phyloP scores from a whole-genome alignment of 2,113 vertebrate species.

The Plestiodon gilberti region DNA sequence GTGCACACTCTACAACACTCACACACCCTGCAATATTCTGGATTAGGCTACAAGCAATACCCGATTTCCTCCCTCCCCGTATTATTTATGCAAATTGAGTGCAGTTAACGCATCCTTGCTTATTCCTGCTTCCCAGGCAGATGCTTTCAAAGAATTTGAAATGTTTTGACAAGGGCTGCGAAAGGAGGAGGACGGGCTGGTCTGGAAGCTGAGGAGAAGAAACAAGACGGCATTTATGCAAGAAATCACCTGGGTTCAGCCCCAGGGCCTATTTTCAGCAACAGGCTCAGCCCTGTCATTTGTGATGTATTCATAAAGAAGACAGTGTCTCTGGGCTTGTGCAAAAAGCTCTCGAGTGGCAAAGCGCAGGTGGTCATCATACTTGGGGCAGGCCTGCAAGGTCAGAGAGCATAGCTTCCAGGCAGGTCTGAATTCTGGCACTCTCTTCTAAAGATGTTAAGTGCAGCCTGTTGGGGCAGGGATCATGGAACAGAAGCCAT shows the following conservation, averaged over 20 bases:
- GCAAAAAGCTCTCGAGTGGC: no score
- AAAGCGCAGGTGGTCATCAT: no score
- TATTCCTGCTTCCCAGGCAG: not conserved
- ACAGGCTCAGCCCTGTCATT: not conserved
- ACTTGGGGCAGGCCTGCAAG: no score
- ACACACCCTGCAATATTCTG: not conserved
- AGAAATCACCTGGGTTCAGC: not conserved
- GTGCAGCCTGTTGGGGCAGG: no score
- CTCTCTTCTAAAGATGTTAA: no score
- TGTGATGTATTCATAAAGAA: not conserved
- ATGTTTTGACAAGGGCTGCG: not conserved
- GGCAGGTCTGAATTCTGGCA: no score
- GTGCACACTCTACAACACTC: not conserved
- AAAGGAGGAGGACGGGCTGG: not conserved
- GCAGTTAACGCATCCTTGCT: no score
- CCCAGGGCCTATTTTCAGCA: not conserved
- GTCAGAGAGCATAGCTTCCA: no score
- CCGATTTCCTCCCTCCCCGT: not conserved
- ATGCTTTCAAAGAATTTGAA: constrained; percentile 1
- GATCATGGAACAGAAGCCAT: no score
- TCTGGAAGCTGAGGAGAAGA: no score
- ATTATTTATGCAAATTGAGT: not conserved
- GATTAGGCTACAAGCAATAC: not conserved
- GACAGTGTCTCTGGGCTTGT: not conserved
- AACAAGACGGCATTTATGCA: not conserved